These are phyloP conservation scores for Petrosia ficiformis DNA, from an alignment of 37 sponge, comb jelly and placozoan species.

Conservation along the genomic window DNA sequence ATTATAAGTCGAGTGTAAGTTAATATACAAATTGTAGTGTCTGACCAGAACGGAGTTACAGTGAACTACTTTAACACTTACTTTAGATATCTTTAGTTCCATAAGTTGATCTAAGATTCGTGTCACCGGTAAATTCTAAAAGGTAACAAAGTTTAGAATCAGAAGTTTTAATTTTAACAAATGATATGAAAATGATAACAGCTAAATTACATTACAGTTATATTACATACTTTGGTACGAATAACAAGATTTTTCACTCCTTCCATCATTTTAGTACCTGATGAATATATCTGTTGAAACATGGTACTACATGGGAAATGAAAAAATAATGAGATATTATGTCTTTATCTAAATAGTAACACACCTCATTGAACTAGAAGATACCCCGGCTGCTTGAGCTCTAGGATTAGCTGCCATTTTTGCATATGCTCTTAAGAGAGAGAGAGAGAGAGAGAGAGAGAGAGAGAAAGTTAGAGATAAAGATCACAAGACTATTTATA, in stretches of 20 bases:
- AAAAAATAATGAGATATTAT: neutral
- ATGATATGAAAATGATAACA: no score
- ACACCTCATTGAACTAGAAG: constrained; percentile 12
- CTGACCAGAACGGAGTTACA: no score
- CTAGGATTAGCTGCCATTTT: constrained; percentile 54
- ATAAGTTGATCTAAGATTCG: constrained; percentile 87
- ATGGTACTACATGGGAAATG: constrained; percentile 29
- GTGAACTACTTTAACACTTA: no score
- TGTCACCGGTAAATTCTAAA: constrained; percentile 89
- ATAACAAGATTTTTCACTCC: constrained; percentile 93
- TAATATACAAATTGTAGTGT: no score
- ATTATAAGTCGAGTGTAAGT: no score
- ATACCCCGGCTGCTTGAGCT: constrained; percentile 17
- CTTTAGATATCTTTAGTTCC: constrained; percentile 76
- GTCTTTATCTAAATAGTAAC: neutral
- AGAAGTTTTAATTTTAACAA: no score
- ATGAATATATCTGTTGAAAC: constrained; percentile 47
- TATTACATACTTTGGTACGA: constrained; percentile 71
- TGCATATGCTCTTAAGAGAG: constrained; percentile 46
- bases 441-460: no score
- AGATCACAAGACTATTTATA: no score
- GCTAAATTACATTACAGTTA: neutral
- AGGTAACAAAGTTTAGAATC: no score
- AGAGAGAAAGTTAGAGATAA: no score
- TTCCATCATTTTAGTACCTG: constrained; percentile 59